Base-by-base conservation (phyloP, 2,888 invertebrate genomes). In the Osedax fenrisi region DNA sequence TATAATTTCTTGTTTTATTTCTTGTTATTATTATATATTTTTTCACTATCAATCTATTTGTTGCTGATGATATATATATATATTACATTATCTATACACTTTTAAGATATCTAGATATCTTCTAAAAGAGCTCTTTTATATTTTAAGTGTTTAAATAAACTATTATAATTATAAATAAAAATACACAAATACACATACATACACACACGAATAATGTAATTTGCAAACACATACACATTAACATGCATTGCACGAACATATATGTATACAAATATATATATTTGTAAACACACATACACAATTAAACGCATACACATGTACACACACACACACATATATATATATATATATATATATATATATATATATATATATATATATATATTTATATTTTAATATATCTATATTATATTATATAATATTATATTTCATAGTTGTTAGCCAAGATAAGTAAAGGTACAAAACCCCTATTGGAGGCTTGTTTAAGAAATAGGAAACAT, bases 311-410 rank as follows among this genome's bases (percentile, higher is more conserved):
- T 62, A 2, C 25, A 13, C 25, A 62, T 62, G 25, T 62, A 13
- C 25, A 62, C 25, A 5, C 10, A 64, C 25, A 22, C 25, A 64
- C 25, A 64, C 21, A 64, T 64, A 56, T 62, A 62, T 62, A 62
- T 62, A 62, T 62, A 62, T 62, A 2, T 62, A 62, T 62, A 62
- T 62, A 62, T 62, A 62, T 62, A 62, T 62, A 62, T 62, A 62
- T 62, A 67, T 3, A 25, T 25, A 67, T 67, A 67, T 67, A 24
- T 17, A 3, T 17, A 67, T 67, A 67, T 23, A 25, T 67, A 23
- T 23, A 67, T 22, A 23, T n/a, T 10, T 24, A 23, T 67, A 64
- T 23, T 64, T n/a, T 23, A 17, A n/a, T 56, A 56, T 56, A 17
- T 17, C n/a, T n/a, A 56, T 17, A 41, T 41, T 41, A 41, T 10